Base-by-base conservation (phyloP, 2,797 vertebrate genomes). In the Meda fulgida region DNA sequence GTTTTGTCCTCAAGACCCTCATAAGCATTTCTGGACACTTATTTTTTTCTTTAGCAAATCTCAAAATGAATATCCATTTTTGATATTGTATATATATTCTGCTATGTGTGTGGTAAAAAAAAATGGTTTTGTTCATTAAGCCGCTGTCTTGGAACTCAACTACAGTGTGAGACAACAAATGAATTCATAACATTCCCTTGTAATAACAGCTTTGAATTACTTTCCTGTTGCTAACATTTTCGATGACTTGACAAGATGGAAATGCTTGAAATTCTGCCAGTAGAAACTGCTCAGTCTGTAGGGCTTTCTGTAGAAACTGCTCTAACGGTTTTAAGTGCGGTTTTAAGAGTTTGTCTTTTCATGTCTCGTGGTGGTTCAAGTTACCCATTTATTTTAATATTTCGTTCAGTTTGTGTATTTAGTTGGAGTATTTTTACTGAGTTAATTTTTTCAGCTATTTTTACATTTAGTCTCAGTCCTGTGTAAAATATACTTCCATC, bases 191-290 rank as follows among this genome's bases (percentile, higher is more conserved):
- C 29, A 75, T 83, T 81, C 26, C 26, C 67, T 5, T 38, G 14
- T 40, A 40, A 63, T 26, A 43, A 78, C 23, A 43, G 36, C 11
- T 60, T 81, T 21, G 11, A 82, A 76, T 83, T 36, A 75, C 72
- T 76, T 76, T 26, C 81, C 60, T 23, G 10, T 76, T 76, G 34
- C 16, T 53, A 40, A 29, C 58, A 65, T 7, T 66, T 53, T 26
- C 3, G 38, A 66, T 75, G 40, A 83, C 71, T 83, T 65, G 51
- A 73, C 26, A 75, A 75, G 29, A 26, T 66, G 29, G 7, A 40
- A 83, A 66, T 29, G 58, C 31, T 75, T 66, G 16, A 76, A 53
- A 29, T 29, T 75, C 29, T 83, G 58, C 58, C 81, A 83, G 70
- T n/a, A 78, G 76, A 63, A 78, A 78, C 66, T 69, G 19, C 19